Evolutionary conservation across 1,140 invertebrate species (phyloP), one percentile per base, ranked within the genome.

Genomic region (Hermetia illucens): DNA sequence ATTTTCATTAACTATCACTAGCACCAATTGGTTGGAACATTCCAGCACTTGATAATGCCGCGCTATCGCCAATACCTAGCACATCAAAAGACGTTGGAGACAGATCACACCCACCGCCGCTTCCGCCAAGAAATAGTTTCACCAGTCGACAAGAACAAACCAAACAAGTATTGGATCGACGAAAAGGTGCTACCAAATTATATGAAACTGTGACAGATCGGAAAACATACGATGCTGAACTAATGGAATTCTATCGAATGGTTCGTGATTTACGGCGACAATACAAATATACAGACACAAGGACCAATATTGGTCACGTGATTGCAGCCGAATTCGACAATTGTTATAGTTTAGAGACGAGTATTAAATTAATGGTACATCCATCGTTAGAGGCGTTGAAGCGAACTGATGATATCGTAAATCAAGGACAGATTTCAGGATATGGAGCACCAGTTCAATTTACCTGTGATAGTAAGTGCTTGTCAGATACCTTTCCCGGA

Each of bases 351-450:
- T 69, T 79, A 43, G 79, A 77, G 42, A 81, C 82, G 9, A 89
- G 84, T 55, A 80, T 91, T 39, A 89, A 91, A 65, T 64, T 93
- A 37, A 70, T 83, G 48, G 82, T 92, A 38, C 71, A 84, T 63
- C 77, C 81, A 6, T 67, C 70, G 45, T 61, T 70, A 30, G 63
- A 64, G 32, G 63, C 61, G 19, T 64, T 61, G 30, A 61, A 63
- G 42, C 52, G 57, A 36, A 63, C 68, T 43, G 56, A 49, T 8
- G 33, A 54, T 42, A 34, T 24, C 2, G 29, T 44, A 22, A 39
- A 40, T 16, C 42, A 47, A 10, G 62, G 61, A 12, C 54, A 62
- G 36, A 41, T 59, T 43, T 56, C 63, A 2, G 64, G 70, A 25
- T 64, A 69, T 18, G 64, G 68, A 20, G 66, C 74, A 40, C 79